Percentiles rank a stretch among this genome's conserved stretches.
These are phyloP conservation scores for Bactericera cockerelli DNA, from an alignment of 1,140 invertebrate genomes.

Conservation along the genomic window DNA sequence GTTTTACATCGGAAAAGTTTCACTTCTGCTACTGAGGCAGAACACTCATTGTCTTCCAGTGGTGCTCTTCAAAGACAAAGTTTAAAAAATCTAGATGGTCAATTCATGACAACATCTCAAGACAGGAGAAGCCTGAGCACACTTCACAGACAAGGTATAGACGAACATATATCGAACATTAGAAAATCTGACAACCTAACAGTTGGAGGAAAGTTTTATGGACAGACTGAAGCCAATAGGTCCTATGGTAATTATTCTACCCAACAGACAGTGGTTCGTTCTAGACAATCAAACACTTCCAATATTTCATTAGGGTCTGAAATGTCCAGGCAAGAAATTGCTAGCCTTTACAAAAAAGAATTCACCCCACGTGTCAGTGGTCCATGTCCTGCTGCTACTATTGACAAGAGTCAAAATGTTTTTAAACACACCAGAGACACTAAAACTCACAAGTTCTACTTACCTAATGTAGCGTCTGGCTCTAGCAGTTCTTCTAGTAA, in stretches of 20 bases:
- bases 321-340: conserved; percentile 14
- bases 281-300: conserved; percentile 47
- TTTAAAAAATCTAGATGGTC: conserved; percentile 52
- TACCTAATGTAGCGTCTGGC: not conserved
- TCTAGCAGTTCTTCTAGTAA: not conserved
- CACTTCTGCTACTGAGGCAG: conserved; percentile 38
- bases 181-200: conserved; percentile 39
- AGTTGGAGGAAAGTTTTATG: conserved; percentile 51
- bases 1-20: conserved; percentile 56
- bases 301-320: conserved; percentile 50
- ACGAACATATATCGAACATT: conserved; percentile 3
- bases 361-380: conserved; percentile 46
- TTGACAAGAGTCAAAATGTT: conserved; percentile 42
- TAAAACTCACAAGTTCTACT: conserved; percentile 63
- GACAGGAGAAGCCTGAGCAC: conserved; percentile 60
- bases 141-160: conserved; percentile 38
- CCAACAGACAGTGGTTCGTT: conserved; percentile 32
- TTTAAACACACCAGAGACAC: conserved; percentile 69
- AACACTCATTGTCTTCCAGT: conserved; percentile 49
- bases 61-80: conserved; percentile 62
- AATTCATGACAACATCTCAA: conserved; percentile 44
- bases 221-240: conserved; percentile 40
- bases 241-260: conserved; percentile 48
- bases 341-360: conserved; percentile 50
- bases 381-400: conserved; percentile 58